phyloP scores from a whole-genome alignment of 2,113 vertebrate genomes.

The Hippocampus barbouri region DNA sequence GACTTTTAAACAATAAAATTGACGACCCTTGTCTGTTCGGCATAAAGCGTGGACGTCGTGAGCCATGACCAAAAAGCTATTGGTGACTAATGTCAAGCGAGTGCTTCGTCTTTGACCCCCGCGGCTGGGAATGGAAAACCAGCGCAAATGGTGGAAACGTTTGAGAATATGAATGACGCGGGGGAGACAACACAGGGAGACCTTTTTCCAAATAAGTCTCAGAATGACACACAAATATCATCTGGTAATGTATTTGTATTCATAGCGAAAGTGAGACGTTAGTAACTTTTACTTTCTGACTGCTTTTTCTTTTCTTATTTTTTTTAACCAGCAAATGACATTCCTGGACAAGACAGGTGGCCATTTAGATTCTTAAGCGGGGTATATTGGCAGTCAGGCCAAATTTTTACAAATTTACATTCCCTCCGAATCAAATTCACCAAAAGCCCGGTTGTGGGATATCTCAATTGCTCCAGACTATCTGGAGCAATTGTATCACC shows the following conservation, averaged over 20 bases:
- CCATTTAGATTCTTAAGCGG: constrained; percentile 20
- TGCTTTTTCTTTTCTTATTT: constrained; percentile 9
- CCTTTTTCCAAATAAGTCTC: constrained; percentile 33
- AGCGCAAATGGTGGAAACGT: constrained; percentile 44
- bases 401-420: too few relatives aligned
- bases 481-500: not conserved
- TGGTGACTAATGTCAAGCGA: constrained; percentile 66
- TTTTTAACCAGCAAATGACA: constrained; percentile 23
- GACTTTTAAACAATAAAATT: constrained; percentile 81
- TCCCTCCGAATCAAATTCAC: not conserved
- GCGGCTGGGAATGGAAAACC: constrained; percentile 64
- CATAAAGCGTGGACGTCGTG: constrained; percentile 65
- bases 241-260: constrained; percentile 52
- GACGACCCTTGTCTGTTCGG: constrained; percentile 65
- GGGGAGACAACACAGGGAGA: constrained; percentile 17
- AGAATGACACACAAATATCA: constrained; percentile 40
- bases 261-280: constrained; percentile 40
- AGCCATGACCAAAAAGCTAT: constrained; percentile 70
- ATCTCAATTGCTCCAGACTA: not conserved
- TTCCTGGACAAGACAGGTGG: constrained; percentile 50
- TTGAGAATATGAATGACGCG: constrained; percentile 61
- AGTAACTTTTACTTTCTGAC: constrained; percentile 14
- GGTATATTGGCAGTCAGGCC: too few relatives aligned
- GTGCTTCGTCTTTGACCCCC: constrained; percentile 66
- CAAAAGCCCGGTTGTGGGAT: not conserved